These are phyloP conservation scores for Acronicta leporina DNA, from an alignment of 2,888 invertebrate genomes.

Conservation along the genomic window DNA sequence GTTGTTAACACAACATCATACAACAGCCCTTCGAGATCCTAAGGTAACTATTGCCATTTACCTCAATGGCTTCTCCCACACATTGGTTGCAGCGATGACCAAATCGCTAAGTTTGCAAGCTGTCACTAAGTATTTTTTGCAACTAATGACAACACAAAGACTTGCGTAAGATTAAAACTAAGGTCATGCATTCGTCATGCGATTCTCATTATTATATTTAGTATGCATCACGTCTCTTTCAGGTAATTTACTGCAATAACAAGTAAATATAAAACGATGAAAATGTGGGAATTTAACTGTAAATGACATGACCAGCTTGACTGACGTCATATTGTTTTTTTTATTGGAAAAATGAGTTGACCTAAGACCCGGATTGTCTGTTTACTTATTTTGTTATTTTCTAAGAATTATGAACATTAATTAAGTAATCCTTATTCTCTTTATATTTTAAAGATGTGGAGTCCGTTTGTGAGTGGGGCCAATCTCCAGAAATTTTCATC, in stretches of 20 bases:
- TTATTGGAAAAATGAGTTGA: background rate
- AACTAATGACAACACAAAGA: conserved; percentile 22
- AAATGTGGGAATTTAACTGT: conserved; percentile 8
- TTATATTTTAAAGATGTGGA: too few species aligned
- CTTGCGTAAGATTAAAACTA: conserved; percentile 27
- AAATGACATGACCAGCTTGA: background rate
- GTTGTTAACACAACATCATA: too few species aligned
- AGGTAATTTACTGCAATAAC: conserved; percentile 27
- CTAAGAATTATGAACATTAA: too few species aligned
- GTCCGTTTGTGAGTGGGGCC: too few species aligned
- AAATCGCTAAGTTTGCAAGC: background rate
- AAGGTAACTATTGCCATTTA: background rate
- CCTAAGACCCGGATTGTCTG: too few species aligned
- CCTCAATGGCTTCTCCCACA: background rate
- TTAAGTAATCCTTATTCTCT: too few species aligned
- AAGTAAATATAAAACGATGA: conserved; percentile 11
- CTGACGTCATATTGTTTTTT: background rate
- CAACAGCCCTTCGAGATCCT: too few species aligned
- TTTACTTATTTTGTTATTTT: too few species aligned
- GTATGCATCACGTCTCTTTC: conserved; percentile 23
- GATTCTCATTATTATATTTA: conserved; percentile 30
- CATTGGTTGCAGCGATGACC: background rate
- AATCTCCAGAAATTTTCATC: too few species aligned
- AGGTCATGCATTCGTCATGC: conserved; percentile 45
- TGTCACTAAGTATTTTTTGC: conserved; percentile 18